Evolutionary conservation across 2,113 vertebrate species (phyloP).

Genomic region (Puma concolor): DNA sequence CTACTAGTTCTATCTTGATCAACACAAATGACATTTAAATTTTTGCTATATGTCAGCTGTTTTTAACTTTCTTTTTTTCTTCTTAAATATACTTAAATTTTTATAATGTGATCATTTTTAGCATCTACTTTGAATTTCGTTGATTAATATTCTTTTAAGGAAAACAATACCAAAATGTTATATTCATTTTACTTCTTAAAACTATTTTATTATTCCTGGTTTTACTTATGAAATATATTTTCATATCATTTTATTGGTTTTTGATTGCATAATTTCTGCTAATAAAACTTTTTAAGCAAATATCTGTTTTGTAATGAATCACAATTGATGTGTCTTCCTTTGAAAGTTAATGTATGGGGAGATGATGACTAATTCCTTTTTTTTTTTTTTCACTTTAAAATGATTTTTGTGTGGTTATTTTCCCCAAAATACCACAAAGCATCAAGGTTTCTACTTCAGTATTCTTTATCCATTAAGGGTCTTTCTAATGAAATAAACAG

Average conservation of each 20-base stretch:
- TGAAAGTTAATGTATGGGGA: background rate
- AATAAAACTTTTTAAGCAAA: background rate
- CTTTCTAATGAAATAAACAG: slow-evolving; percentile 94
- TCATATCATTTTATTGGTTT: background rate
- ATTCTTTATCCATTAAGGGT: slow-evolving; percentile 92
- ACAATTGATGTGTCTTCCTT: background rate
- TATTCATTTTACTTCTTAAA: background rate
- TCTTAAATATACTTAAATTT: background rate
- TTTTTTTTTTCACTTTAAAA: background rate
- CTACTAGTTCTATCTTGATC: background rate
- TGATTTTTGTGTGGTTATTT: background rate
- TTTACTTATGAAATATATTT: background rate
- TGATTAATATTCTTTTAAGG: background rate
- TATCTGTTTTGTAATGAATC: background rate
- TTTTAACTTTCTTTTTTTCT: background rate
- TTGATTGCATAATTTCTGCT: background rate
- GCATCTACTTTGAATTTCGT: background rate
- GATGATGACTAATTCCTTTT: background rate
- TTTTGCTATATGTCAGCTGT: background rate
- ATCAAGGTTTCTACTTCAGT: slow-evolving; percentile 81
- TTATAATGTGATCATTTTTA: background rate
- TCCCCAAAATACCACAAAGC: background rate
- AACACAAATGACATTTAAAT: background rate
- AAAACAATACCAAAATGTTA: background rate
- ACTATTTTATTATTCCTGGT: background rate